These are phyloP conservation scores for Tetramorium alpestre DNA, from an alignment of 1,140 invertebrate genomes.

Conservation along the genomic window DNA sequence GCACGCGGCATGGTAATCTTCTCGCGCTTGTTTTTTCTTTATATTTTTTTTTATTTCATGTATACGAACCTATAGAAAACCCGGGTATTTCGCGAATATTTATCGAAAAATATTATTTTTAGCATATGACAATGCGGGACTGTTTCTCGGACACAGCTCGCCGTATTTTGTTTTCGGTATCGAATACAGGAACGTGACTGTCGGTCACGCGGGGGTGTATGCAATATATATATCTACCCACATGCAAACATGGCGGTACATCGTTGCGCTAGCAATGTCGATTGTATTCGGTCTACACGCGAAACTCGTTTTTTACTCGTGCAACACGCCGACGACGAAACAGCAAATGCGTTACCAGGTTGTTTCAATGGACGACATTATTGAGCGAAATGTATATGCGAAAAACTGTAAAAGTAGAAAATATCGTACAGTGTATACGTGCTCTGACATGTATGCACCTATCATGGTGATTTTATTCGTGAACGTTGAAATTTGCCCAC, in stretches of 20 bases:
- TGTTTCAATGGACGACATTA: slow-evolving; percentile 57
- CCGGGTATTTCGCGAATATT: slow-evolving; percentile 74
- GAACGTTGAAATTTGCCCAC: slow-evolving; percentile 18
- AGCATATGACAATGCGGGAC: slow-evolving; percentile 52
- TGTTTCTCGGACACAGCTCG: slow-evolving; percentile 34
- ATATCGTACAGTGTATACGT: not conserved
- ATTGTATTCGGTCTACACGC: slow-evolving; percentile 48
- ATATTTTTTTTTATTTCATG: slow-evolving; percentile 44
- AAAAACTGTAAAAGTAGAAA: slow-evolving; percentile 43
- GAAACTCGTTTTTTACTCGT: slow-evolving; percentile 53
- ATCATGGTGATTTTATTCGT: slow-evolving; percentile 44
- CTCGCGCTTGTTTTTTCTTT: not conserved
- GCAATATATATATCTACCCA: slow-evolving; percentile 44
- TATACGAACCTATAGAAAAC: slow-evolving; percentile 71
- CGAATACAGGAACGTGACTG: slow-evolving; percentile 49
- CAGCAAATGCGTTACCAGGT: slow-evolving; percentile 54
- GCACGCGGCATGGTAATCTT: slow-evolving; percentile 5
- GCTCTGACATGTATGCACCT: not conserved
- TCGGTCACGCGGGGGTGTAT: slow-evolving; percentile 40
- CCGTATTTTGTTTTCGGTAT: slow-evolving; percentile 50
- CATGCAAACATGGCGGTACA: slow-evolving; percentile 49
- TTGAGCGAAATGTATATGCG: slow-evolving; percentile 52
- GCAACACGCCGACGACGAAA: slow-evolving; percentile 25
- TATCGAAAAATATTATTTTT: slow-evolving; percentile 54
- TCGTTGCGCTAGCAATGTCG: slow-evolving; percentile 43